Conservation (phyloP, 2,113 vertebrate species). For the Melanerpes formicivorus region DNA sequence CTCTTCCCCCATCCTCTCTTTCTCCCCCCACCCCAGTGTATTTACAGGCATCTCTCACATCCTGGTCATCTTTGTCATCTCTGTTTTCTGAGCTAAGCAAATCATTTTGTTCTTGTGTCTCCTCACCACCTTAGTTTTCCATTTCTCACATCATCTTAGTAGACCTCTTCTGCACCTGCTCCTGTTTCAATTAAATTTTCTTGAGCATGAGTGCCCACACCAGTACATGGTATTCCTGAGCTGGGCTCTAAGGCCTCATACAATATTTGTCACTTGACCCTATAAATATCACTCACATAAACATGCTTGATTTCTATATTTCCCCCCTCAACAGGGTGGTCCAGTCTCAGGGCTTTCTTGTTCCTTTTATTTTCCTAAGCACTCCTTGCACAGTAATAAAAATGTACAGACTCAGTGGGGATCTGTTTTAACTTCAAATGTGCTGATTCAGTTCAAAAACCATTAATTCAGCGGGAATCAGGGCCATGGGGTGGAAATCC, state of each 20-base stretch:
- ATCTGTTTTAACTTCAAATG: slow-evolving; percentile 69
- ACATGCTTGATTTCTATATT: slow-evolving; percentile 28
- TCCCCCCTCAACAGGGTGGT: slow-evolving; percentile 59
- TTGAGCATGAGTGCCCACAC: not conserved
- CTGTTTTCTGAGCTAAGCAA: not conserved
- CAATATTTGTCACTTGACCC: slow-evolving; percentile 41
- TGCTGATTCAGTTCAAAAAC: slow-evolving; percentile 67
- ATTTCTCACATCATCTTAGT: not conserved
- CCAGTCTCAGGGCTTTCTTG: slow-evolving; percentile 46
- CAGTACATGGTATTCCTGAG: slow-evolving; percentile 7
- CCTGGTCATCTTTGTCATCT: not conserved
- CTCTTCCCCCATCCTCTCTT: not conserved
- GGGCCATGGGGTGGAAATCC: slow-evolving; percentile 55
- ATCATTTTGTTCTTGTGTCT: not conserved
- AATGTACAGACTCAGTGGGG: slow-evolving; percentile 66
- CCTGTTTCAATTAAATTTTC: slow-evolving; percentile 38
- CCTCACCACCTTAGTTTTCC: not conserved
- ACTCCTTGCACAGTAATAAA: slow-evolving; percentile 68
- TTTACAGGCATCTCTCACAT: slow-evolving; percentile 3
- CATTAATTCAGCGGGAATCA: slow-evolving; percentile 61
- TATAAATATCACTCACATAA: slow-evolving; percentile 47
- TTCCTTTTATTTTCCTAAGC: slow-evolving; percentile 68
- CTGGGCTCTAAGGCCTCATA: not conserved
- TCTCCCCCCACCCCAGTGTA: not conserved
- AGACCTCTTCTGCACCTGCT: slow-evolving; percentile 51